Percentiles rank a stretch among this genome's conserved stretches.
These are phyloP conservation scores for Tragelaphus imberbis DNA, from an alignment of 2,113 vertebrate species.

Conservation along the genomic window DNA sequence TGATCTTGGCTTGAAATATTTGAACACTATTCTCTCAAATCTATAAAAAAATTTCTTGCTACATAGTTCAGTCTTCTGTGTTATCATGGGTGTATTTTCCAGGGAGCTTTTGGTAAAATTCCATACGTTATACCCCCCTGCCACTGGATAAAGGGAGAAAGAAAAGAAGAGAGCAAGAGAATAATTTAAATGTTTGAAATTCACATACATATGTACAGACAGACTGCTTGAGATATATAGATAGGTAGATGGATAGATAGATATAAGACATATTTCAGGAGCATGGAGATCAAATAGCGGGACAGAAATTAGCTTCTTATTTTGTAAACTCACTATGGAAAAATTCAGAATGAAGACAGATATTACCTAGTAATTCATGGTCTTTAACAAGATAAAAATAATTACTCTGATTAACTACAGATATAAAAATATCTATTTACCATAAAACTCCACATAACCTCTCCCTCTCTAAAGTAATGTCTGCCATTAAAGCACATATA, in stretches of 20 bases:
- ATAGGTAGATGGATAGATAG: not conserved
- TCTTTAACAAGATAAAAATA: conserved; percentile 34
- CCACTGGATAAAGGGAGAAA: not conserved
- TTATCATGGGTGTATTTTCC: not conserved
- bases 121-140: not conserved
- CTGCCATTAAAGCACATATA: not conserved
- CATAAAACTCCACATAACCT: not conserved
- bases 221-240: not conserved
- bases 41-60: not conserved
- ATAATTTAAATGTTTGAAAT: not conserved
- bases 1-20: not conserved
- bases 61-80: not conserved
- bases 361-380: not conserved
- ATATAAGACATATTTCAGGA: not conserved
- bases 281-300: not conserved
- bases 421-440: conserved; percentile 27
- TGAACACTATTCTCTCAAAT: not conserved
- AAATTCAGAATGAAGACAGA: not conserved
- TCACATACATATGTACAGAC: not conserved
- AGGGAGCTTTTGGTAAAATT: not conserved
- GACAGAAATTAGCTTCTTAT: not conserved
- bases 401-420: conserved; percentile 23
- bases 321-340: not conserved
- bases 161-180: not conserved
- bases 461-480: conserved; percentile 11